Base-by-base conservation (phyloP, 1,140 invertebrate genomes). In the Lineus longissimus region DNA sequence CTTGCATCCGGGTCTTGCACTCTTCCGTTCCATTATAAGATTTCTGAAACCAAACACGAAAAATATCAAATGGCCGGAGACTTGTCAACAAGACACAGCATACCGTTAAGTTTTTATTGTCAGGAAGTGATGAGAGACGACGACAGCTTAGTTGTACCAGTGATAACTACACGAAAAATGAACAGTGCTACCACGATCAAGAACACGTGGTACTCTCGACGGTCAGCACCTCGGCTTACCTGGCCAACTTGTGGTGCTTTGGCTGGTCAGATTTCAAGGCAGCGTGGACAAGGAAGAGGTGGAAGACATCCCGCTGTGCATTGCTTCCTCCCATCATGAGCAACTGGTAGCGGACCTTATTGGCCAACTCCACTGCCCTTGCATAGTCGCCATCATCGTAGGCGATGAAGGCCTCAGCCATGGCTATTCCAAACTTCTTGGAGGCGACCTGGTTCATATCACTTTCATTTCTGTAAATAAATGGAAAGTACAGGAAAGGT, bases 261-360 rank as follows among this genome's bases (percentile, higher is more conserved):
- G 66, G 70, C 45, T 73, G 62, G 30, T 68, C 57, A 7, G 80
- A 82, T 54, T 76, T 71, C 30, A 83, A 57, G 19, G 79, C 77
- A 22, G 83, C 73, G 62, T 80, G 68, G 27, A 84, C 76, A n/a
- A 83, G 63, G 15, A 84, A 64, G 62, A 80, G 74, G 59, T 80
- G 76, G 64, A 84, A 84, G 2, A 84, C 66, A 62, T 84, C 83
- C 47, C 83, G 45, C 78, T 83, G 85, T 41, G 85, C 85, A 73
- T 86, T 72, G 58, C 84, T 85, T 17, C 85, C 85, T 29, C 85
- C 84, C 64, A 86, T 84, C 30, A 71, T 70, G 54, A 79, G 61
- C 23, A 86, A 67, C 19, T 81, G 68, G 56, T 83, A 77, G 33
- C 79, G 67, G n/a, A 84, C 66, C n/a, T 82, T 78, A 45, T 77